phyloP scores from a whole-genome alignment of 2,888 invertebrate species.

The Venusia cambrica region DNA sequence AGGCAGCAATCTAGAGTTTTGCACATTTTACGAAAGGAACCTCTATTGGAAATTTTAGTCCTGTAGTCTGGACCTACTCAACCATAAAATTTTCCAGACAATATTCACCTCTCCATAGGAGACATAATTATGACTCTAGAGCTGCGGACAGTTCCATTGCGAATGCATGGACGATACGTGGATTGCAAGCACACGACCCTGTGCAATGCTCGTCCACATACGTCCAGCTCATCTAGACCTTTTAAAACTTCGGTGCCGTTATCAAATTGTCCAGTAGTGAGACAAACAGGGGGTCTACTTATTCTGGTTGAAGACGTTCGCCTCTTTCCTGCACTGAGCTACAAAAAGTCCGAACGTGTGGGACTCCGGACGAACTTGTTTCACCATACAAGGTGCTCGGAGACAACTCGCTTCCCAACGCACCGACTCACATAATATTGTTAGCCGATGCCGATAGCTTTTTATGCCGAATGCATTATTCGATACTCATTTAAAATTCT shows the following conservation, averaged over 20 bases:
- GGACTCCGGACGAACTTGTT: constrained; percentile 78
- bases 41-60: too few species aligned
- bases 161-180: constrained; percentile 70
- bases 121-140: constrained; percentile 56
- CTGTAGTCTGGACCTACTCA: background rate
- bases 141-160: constrained; percentile 64
- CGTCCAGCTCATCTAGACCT: constrained; percentile 51
- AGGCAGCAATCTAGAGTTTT: too few species aligned
- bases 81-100: constrained; percentile 9
- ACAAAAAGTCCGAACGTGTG: constrained; percentile 78
- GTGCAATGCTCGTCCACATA: constrained; percentile 64
- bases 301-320: constrained; percentile 51
- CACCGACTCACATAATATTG: constrained; percentile 78
- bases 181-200: constrained; percentile 63
- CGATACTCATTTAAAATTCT: constrained; percentile 81
- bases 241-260: constrained; percentile 38
- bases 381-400: constrained; percentile 74
- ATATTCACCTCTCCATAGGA: constrained; percentile 18
- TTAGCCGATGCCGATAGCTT: constrained; percentile 77
- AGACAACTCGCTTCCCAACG: constrained; percentile 74
- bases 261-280: constrained; percentile 30
- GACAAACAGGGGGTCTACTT: constrained; percentile 46
- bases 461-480: constrained; percentile 80
- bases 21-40: too few species aligned
- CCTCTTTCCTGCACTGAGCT: constrained; percentile 66